Evolutionary conservation across 2,797 vertebrate genomes (phyloP).

Genomic region (Iguana delicatissima): DNA sequence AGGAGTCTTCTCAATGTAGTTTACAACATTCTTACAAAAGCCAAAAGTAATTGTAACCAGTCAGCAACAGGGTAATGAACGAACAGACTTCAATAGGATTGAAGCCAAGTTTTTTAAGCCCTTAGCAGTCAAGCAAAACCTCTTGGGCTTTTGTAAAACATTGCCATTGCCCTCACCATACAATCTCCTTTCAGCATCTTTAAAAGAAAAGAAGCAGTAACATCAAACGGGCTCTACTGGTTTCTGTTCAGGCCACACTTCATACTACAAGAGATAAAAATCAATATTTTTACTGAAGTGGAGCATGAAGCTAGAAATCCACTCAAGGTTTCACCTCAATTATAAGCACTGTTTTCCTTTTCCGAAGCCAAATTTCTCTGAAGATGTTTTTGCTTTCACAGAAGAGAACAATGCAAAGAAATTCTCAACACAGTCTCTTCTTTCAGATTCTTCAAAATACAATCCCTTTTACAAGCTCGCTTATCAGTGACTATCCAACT

Average conservation of each 20-base stretch:
- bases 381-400: not conserved
- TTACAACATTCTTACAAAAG: not conserved
- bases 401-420: not conserved
- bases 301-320: not conserved
- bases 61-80: not conserved
- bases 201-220: not conserved
- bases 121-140: not conserved
- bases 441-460: not conserved
- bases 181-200: not conserved
- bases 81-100: not conserved
- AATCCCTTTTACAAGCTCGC: too few species aligned
- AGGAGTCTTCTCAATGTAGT: not conserved
- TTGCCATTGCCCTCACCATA: not conserved
- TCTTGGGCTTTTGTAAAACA: not conserved
- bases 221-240: not conserved
- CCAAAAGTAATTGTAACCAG: not conserved
- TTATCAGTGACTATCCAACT: not conserved
- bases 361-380: constrained; percentile 1
- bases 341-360: not conserved
- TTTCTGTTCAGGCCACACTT: not conserved
- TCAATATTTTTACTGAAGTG: not conserved
- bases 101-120: not conserved
- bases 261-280: not conserved
- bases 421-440: not conserved
- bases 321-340: not conserved